phyloP scores from a whole-genome alignment of 2,888 invertebrate genomes.

The Lasioglossum zephyrum region DNA sequence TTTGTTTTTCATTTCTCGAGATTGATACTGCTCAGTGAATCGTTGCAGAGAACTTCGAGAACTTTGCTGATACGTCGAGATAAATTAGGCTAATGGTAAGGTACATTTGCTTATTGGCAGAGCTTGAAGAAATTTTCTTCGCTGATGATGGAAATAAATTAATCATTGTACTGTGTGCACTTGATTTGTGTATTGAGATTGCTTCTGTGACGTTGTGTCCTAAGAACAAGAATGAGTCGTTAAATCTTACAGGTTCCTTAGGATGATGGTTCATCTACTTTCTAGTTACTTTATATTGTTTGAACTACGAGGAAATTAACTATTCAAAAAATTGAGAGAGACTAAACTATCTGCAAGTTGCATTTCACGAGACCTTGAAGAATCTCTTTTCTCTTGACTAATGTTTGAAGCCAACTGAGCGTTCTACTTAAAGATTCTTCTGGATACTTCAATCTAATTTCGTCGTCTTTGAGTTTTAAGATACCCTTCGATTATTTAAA shows the following conservation, averaged over 20 bases:
- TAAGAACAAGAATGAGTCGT: not conserved
- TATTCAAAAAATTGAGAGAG: not conserved
- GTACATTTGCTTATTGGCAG: not conserved
- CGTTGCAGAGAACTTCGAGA: too few relatives aligned
- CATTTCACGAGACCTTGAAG: not conserved
- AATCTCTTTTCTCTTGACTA: not conserved
- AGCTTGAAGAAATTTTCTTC: not conserved
- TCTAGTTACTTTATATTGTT: not conserved
- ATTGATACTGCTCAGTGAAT: constrained; percentile 1
- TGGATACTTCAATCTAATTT: too few relatives aligned
- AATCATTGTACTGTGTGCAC: not conserved
- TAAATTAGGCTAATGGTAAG: constrained; percentile 2
- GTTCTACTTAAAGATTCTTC: too few relatives aligned
- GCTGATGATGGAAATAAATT: not conserved
- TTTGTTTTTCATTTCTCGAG: not conserved
- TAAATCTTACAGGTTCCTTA: not conserved
- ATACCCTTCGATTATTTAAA: too few relatives aligned
- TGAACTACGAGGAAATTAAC: not conserved
- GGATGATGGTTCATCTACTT: not conserved
- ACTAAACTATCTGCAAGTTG: not conserved
- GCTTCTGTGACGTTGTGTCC: not conserved
- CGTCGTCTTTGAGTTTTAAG: too few relatives aligned
- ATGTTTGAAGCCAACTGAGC: too few relatives aligned
- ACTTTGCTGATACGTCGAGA: not conserved
- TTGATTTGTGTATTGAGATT: not conserved